Base-by-base conservation (phyloP, 2,797 vertebrate species). In the Florisuga fusca region DNA sequence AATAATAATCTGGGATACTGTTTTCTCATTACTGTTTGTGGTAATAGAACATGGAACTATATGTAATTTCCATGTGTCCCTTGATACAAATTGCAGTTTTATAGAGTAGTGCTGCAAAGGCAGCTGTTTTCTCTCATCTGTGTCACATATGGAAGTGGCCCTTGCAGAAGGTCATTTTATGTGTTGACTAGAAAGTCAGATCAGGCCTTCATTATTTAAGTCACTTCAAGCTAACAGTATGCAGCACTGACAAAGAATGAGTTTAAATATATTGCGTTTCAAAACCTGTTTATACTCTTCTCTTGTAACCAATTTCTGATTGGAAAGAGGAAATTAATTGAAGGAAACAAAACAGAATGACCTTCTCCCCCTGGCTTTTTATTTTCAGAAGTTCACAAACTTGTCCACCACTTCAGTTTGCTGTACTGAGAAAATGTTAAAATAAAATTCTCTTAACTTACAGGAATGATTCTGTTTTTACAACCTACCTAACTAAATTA, bases 1-100 rank as follows among this genome's bases (percentile, higher is more conserved):
- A 87, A 84, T 85, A 94, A 89, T 93, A 89, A 77, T 83, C 72
- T 0, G 0, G 71, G 72, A 54, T 93, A 94, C 73, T 96, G 84
- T 93, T 95, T 94, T 94, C 94, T 96, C 86, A 89, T 95, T 95
- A 92, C 62, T 81, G 88, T 93, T 93, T 80, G 84, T 85, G 57
- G 90, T 90, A 93, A 89, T 87, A 90, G 88, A 83, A 87, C 55
- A 64, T 78, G 75, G 84, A 87, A 80, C 75, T 93, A 12, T 74
- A 36, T 83, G 90, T 95, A 94, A 93, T 95, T 95, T 93, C 81
- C 84, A 66, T 64, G 90, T 95, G 90, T 94, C 90, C 78, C 90
- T 93, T 93, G 93, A 77, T 95, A 87, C 53, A 87, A 81, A 90
- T 94, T 93, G 87, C 50, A 61, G 0, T 91, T 89, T 94, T 93